Conservation (phyloP, 2,888 invertebrate species). For the Heliconius charithonia region DNA sequence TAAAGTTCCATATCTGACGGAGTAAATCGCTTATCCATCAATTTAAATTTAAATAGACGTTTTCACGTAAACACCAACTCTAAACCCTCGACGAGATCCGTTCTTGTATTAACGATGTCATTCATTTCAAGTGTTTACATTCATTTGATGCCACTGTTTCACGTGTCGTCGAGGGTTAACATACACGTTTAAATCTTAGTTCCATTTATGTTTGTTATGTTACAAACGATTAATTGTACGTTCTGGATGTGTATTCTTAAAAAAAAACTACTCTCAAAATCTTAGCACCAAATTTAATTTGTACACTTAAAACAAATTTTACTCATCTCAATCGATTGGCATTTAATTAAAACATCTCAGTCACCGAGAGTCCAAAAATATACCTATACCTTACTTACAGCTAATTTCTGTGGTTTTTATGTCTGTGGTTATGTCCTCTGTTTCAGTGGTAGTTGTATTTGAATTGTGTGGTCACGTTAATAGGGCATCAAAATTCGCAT, state of each 20-base stretch:
- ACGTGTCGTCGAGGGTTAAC: slow-evolving; percentile 39
- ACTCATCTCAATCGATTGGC: slow-evolving; percentile 38
- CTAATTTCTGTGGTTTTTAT: slow-evolving; percentile 24
- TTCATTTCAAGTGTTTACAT: background rate
- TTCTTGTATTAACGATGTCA: slow-evolving; percentile 13
- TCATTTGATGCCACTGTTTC: background rate
- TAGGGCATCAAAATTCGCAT: slow-evolving; percentile 50
- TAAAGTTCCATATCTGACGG: slow-evolving; percentile 8
- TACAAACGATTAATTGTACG: slow-evolving; percentile 24
- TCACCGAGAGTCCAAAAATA: slow-evolving; percentile 32
- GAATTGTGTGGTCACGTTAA: slow-evolving; percentile 35
- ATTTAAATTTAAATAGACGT: slow-evolving; percentile 30
- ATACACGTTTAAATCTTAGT: slow-evolving; percentile 35
- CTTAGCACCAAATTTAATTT: slow-evolving; percentile 38
- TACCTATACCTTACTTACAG: slow-evolving; percentile 28
- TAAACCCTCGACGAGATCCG: slow-evolving; percentile 36
- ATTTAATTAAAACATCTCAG: slow-evolving; percentile 35
- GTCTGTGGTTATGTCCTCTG: slow-evolving; percentile 29
- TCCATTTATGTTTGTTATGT: slow-evolving; percentile 24
- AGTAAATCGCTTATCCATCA: slow-evolving; percentile 2
- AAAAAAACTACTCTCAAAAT: slow-evolving; percentile 30
- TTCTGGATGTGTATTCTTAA: slow-evolving; percentile 35
- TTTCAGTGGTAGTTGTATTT: slow-evolving; percentile 34
- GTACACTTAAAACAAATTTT: slow-evolving; percentile 33
- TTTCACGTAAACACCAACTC: slow-evolving; percentile 33